Conservation (phyloP, 2,797 vertebrate genomes). For the Pangasius krempfi region DNA sequence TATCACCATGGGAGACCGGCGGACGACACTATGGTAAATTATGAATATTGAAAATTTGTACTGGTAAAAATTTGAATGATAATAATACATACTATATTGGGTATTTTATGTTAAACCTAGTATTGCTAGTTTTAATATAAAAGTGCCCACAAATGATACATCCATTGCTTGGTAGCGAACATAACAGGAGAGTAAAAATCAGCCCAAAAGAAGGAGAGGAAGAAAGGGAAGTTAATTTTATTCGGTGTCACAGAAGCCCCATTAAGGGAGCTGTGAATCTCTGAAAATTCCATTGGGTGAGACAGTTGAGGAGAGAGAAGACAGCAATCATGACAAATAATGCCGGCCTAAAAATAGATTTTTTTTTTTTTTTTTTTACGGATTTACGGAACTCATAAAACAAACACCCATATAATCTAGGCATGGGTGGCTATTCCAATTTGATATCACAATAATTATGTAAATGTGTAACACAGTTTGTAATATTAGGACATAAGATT, state of each 20-base stretch:
- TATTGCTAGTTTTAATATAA: no score
- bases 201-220: background rate
- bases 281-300: background rate
- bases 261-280: background rate
- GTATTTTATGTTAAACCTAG: background rate
- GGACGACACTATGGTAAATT: background rate
- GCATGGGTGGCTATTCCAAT: no score
- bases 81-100: background rate
- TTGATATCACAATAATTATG: no score
- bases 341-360: background rate
- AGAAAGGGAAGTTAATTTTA: background rate
- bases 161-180: background rate
- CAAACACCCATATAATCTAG: no score
- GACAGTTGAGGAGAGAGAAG: background rate
- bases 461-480: no score
- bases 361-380: no score
- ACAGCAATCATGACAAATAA: background rate
- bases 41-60: background rate
- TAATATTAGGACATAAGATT: no score
- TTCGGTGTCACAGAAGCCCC: background rate
- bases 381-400: background rate
- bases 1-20: background rate
- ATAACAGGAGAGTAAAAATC: no score
- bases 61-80: no score
- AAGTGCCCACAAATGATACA: background rate